Percentiles rank a stretch among this genome's conserved stretches.
Conservation (phyloP, 2,797 vertebrate genomes). For the Sitta carolinensis region DNA sequence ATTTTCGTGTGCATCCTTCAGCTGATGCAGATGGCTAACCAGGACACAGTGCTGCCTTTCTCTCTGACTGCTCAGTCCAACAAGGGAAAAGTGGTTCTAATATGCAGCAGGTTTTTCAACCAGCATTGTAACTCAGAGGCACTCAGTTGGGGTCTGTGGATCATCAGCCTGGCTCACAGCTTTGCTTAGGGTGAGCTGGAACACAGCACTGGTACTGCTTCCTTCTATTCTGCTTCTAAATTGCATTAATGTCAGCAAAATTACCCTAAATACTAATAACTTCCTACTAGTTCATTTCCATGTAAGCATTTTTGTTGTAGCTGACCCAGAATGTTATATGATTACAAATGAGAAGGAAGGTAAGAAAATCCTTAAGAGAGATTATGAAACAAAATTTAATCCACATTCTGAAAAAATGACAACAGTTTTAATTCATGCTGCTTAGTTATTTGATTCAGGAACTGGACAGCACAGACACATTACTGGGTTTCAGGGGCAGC, state of each 20-base stretch:
- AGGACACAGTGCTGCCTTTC: neutral
- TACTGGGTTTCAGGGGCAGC: neutral
- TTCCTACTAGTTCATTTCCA: conserved; percentile 52
- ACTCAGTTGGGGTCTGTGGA: neutral
- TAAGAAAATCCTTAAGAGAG: neutral
- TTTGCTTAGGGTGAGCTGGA: neutral
- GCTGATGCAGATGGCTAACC: neutral
- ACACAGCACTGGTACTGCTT: neutral
- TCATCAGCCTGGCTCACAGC: neutral
- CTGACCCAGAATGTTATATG: neutral
- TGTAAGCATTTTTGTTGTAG: neutral
- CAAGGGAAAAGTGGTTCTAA: neutral
- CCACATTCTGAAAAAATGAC: neutral
- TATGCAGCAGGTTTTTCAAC: neutral
- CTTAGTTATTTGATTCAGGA: neutral
- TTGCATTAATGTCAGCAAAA: conserved; percentile 38
- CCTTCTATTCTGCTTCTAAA: conserved; percentile 42
- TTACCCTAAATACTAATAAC: conserved; percentile 33
- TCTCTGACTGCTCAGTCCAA: neutral
- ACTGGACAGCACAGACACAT: neutral
- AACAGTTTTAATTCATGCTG: neutral
- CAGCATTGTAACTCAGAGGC: neutral
- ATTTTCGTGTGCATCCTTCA: neutral
- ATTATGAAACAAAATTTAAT: neutral
- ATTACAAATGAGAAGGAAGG: neutral